Evolutionary conservation across 2,797 vertebrate genomes (phyloP).

Genomic region (Coreius guichenoti): DNA sequence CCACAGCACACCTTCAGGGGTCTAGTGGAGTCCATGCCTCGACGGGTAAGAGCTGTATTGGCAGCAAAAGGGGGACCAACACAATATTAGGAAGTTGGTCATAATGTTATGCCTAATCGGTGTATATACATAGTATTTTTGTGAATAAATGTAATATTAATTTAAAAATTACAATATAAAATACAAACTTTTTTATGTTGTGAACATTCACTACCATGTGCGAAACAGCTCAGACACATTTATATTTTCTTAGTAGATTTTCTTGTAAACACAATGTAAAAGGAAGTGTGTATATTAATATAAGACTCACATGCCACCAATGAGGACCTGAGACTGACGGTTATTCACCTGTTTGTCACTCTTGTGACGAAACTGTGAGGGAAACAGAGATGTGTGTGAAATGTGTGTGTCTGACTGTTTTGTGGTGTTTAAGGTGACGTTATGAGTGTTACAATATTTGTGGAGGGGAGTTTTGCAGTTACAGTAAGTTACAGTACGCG

Average conservation of each 20-base stretch:
- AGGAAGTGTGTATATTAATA: not conserved
- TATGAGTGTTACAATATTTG: slow-evolving; percentile 2
- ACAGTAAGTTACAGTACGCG: slow-evolving; percentile 9
- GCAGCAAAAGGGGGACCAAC: too few relatives aligned
- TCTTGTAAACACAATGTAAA: slow-evolving; percentile 9
- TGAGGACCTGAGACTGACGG: slow-evolving; percentile 94
- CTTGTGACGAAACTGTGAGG: slow-evolving; percentile 91
- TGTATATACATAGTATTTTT: not conserved
- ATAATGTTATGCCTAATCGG: too few relatives aligned
- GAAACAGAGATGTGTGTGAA: slow-evolving; percentile 13
- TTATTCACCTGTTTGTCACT: slow-evolving; percentile 97
- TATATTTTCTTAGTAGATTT: not conserved
- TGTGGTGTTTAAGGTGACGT: not conserved
- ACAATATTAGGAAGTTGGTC: too few relatives aligned
- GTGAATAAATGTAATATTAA: not conserved
- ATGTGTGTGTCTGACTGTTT: not conserved
- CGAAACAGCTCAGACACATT: not conserved
- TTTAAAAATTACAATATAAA: not conserved
- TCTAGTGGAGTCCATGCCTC: too few relatives aligned
- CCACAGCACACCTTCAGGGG: too few relatives aligned
- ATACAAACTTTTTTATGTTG: not conserved
- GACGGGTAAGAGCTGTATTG: too few relatives aligned
- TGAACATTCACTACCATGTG: not conserved
- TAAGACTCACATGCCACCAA: slow-evolving; percentile 87
- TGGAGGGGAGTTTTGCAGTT: not conserved